Conservation (phyloP, 2,797 vertebrate species). For the Cossypha niveicapilla region DNA sequence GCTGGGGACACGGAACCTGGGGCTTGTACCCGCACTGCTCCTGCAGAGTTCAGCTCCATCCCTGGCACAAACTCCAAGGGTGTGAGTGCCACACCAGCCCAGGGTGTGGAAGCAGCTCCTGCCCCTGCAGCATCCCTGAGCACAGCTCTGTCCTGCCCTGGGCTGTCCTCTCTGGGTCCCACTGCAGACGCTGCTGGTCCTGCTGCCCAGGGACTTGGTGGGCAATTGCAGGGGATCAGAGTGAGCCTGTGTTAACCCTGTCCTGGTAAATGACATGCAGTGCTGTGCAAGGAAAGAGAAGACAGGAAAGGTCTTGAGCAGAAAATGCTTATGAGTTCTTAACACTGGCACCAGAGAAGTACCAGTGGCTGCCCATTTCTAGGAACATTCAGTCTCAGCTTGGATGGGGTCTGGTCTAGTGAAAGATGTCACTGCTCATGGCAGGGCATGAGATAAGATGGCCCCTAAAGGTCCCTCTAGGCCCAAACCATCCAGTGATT, state of each 20-base stretch:
- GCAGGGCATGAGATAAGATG: not conserved
- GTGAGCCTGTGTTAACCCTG: not conserved
- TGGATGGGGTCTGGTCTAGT: not conserved
- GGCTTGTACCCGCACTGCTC: not conserved
- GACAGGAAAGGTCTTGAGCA: not conserved
- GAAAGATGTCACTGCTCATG: not conserved
- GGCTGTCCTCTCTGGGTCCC: not conserved
- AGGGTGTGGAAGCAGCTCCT: not conserved
- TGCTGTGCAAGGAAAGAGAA: not conserved
- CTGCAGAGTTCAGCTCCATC: fast-evolving
- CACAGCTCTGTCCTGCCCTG: fast-evolving
- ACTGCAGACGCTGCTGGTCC: not conserved
- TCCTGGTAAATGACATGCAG: not conserved
- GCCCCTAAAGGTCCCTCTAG: not conserved
- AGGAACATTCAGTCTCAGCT: not conserved
- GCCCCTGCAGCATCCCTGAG: not conserved
- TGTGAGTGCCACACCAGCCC: no score
- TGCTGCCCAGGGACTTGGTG: no score
- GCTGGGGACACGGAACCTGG: not conserved
- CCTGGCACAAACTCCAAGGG: fast-evolving
- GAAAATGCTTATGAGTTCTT: not conserved
- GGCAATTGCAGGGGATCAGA: not conserved
- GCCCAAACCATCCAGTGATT: not conserved
- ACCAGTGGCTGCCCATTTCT: not conserved
- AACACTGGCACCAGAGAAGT: not conserved